Evolutionary conservation across 1,140 invertebrate species (phyloP), one percentile per base, ranked within the genome.

Genomic region (Sycophila sp.): DNA sequence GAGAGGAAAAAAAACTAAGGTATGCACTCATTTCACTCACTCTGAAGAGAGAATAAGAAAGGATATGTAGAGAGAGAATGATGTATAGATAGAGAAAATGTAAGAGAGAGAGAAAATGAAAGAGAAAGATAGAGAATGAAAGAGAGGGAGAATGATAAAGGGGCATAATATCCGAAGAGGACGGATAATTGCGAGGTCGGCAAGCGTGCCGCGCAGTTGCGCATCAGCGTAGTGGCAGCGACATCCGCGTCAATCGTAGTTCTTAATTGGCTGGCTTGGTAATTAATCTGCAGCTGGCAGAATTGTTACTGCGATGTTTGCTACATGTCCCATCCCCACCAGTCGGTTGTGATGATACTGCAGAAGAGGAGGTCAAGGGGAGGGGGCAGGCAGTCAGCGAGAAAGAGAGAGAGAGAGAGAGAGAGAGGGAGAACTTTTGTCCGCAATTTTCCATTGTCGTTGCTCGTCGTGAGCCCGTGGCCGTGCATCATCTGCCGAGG

Each of bases 181-280:
- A 10, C 4, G 19, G 42, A 47, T 47, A 47, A 47, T 47, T 47
- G 19, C 19, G 19, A 53, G 24, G 8, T 53, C 19, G 24, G 49
- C 10, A 30, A 26, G 24, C 22, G 15, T 15, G 24, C 15, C 4
- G 7, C 5, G 13, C 24, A 11, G 26, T 3, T 8, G 26, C 13
- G 49, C 24, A 28, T 53, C n/a, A n/a, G n/a, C n/a, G n/a, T n/a
- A n/a, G 24, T 26, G 13, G 24, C 49, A 10, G 28, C 17, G 15
- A 19, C 22, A 22, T 17, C 58, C 60, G 56, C 53, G 42, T 66
- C 63, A 64, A 65, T 53, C 59, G 59, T 53, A 71, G 59, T 76
- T 76, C 72, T 76, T 73, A 76, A 76, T 76, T 76, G 72, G 74
- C 69, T 62, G 45, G 59, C 38, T 15, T 73, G 42, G 70, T 74